phyloP scores from a whole-genome alignment of 2,797 vertebrate genomes.

The Chaetodon trifasciatus region DNA sequence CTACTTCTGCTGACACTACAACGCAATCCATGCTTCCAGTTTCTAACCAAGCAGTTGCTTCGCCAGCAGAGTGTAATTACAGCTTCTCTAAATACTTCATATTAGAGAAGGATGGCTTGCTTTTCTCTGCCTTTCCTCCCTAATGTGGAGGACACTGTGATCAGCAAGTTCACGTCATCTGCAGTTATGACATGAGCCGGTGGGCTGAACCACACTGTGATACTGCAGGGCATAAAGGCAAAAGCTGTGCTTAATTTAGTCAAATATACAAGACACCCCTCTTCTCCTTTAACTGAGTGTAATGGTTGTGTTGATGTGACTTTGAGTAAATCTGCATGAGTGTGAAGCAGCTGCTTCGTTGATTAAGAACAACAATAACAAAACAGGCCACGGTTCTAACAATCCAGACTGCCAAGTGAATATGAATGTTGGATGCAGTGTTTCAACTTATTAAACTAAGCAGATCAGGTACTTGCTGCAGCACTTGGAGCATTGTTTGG shows the following conservation, averaged over 20 bases:
- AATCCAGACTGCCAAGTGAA: constrained; percentile 6
- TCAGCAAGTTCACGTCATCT: constrained; percentile 32
- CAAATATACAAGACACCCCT: background rate
- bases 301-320: background rate
- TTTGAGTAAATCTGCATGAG: background rate
- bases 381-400: background rate
- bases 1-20: constrained; percentile 65
- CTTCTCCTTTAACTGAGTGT: background rate
- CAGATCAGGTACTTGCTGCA: constrained; percentile 46
- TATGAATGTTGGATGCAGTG: background rate
- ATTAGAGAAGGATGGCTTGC: background rate
- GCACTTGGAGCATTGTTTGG: constrained; percentile 32
- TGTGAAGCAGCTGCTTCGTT: constrained; percentile 8
- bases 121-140: constrained; percentile 31
- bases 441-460: constrained; percentile 8
- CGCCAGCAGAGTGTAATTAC: constrained; percentile 63
- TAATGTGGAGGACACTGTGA: constrained; percentile 23
- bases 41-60: constrained; percentile 43
- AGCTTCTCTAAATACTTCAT: constrained; percentile 43
- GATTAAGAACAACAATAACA: background rate
- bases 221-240: background rate
- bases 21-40: constrained; percentile 39
- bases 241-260: background rate
- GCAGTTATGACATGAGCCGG: constrained; percentile 10
- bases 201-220: background rate